Evolutionary conservation across 1,140 invertebrate genomes (phyloP).

Genomic region (Melanaphis sacchari): DNA sequence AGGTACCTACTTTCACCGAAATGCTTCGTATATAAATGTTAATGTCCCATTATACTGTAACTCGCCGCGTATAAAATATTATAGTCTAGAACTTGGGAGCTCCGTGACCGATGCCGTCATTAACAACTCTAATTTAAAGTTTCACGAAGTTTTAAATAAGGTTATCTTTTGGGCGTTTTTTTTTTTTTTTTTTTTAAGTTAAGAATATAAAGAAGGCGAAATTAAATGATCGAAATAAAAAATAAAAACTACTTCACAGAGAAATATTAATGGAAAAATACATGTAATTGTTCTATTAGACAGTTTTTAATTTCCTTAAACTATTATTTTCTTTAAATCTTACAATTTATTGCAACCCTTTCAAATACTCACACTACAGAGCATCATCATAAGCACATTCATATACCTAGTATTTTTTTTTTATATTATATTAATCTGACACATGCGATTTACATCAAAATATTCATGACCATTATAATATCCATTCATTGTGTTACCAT

Average conservation of each 20-base stretch:
- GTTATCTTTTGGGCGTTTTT: slow-evolving; percentile 19
- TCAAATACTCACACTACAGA: not conserved
- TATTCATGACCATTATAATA: not conserved
- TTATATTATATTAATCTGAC: not conserved
- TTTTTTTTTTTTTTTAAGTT: not conserved
- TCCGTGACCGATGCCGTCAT: slow-evolving; percentile 11
- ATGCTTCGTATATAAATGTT: not conserved
- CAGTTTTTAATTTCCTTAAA: slow-evolving; percentile 5
- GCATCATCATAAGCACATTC: no score
- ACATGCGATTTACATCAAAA: not conserved
- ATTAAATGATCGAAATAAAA: not conserved
- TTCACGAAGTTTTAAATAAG: not conserved
- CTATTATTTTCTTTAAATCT: not conserved
- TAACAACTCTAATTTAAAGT: not conserved
- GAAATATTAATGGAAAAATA: not conserved
- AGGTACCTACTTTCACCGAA: slow-evolving; percentile 25
- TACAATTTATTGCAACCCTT: not conserved
- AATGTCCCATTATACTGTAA: slow-evolving; percentile 21
- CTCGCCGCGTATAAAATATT: not conserved
- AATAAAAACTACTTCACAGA: not conserved
- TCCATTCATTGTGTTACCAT: not conserved
- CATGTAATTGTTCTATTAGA: not conserved
- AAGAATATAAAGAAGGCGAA: not conserved
- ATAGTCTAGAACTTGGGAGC: not conserved
- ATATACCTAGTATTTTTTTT: not conserved